These are phyloP conservation scores for Dolichomitus sp. DNA, from an alignment of 2,888 invertebrate genomes.

Conservation along the genomic window DNA sequence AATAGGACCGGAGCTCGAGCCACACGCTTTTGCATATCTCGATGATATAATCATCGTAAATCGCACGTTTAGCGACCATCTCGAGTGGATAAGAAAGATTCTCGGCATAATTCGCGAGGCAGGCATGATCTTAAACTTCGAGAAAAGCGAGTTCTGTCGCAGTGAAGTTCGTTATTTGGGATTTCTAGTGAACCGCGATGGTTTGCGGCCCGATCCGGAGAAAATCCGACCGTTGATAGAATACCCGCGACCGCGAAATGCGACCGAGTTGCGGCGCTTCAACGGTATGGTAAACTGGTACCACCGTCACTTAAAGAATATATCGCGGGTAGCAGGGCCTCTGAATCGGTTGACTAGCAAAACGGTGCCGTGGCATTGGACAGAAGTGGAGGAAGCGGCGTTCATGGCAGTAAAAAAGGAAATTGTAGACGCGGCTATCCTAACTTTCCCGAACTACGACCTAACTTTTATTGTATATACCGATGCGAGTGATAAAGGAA, in stretches of 20 bases:
- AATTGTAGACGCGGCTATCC: neutral
- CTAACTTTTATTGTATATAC: neutral
- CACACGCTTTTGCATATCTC: conserved; percentile 1
- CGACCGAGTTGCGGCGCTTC: conserved; percentile 24
- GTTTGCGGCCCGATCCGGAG: too few relatives aligned
- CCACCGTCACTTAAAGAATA: conserved; percentile 22
- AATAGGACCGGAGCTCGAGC: neutral
- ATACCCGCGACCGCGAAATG: conserved; percentile 26
- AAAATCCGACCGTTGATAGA: conserved; percentile 21
- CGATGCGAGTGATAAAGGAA: neutral
- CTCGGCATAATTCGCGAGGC: neutral
- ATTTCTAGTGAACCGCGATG: too few relatives aligned
- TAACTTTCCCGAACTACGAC: neutral
- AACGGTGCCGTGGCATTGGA: neutral
- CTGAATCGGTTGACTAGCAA: neutral
- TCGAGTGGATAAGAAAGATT: neutral
- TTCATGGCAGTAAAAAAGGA: neutral
- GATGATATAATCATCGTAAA: conserved; percentile 3
- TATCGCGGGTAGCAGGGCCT: neutral
- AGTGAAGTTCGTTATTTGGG: too few relatives aligned
- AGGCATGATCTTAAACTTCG: neutral
- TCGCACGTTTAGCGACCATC: neutral
- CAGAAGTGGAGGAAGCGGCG: neutral
- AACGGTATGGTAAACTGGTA: conserved; percentile 38
- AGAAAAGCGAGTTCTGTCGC: conserved; percentile 29